Evolutionary conservation across 2,797 vertebrate genomes (phyloP).

Genomic region (Naso thynnoides): DNA sequence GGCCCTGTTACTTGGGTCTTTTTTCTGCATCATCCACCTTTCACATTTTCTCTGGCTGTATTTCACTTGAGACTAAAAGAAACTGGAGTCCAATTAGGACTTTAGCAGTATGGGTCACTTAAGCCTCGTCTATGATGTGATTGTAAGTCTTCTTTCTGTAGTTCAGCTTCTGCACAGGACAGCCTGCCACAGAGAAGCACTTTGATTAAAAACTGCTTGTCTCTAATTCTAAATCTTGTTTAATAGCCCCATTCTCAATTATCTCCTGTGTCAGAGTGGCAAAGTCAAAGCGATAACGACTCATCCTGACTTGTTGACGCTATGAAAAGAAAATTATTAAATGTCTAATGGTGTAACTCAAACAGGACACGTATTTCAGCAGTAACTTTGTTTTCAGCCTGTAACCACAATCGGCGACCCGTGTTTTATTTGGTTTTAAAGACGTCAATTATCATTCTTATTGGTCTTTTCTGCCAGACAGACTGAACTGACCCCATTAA

Average conservation of each 20-base stretch:
- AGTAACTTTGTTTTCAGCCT: conserved; percentile 25
- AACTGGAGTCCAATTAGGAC: conserved; percentile 14
- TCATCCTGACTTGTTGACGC: conserved; percentile 22
- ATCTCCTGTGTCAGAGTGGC: conserved; percentile 47
- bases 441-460: conserved; percentile 34
- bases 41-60: not conserved
- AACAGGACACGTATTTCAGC: conserved; percentile 31
- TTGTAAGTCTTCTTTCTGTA: not conserved
- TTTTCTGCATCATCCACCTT: not conserved
- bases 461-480: conserved; percentile 16
- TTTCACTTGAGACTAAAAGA: not conserved
- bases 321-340: conserved; percentile 35
- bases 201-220: conserved; percentile 42
- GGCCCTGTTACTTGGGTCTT: too few species aligned
- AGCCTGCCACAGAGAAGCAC: conserved; percentile 29
- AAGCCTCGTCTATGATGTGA: not conserved
- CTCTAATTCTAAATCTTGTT: conserved; percentile 56
- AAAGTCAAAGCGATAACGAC: conserved; percentile 52
- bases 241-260: conserved; percentile 50
- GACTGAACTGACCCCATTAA: conserved; percentile 48
- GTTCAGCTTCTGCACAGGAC: conserved; percentile 1
- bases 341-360: conserved; percentile 7
- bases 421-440: conserved; percentile 33
- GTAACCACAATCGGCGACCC: conserved; percentile 9
- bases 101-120: conserved; percentile 18